These are phyloP conservation scores for Oikopleura albicans DNA, from an alignment of 23 tunicate genomes.

Conservation along the genomic window DNA sequence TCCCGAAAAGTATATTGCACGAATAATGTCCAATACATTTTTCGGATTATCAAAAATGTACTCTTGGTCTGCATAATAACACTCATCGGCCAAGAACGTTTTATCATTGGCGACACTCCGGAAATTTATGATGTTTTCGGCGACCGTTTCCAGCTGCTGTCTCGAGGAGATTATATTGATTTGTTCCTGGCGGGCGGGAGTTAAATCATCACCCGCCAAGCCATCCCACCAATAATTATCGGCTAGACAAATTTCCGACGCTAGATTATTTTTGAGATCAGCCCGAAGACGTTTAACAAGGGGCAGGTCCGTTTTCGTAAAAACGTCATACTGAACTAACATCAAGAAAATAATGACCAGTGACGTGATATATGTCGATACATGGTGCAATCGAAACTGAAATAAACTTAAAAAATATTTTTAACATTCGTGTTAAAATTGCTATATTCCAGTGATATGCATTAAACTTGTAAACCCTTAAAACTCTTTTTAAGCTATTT, in stretches of 20 bases:
- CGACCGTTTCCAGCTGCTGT: not conserved
- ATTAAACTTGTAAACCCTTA: too few relatives aligned
- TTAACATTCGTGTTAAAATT: too few relatives aligned
- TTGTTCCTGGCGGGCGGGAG: not conserved
- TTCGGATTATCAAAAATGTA: not conserved
- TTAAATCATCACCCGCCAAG: not conserved
- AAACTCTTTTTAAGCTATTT: too few relatives aligned
- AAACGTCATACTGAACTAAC: too few relatives aligned
- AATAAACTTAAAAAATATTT: too few relatives aligned
- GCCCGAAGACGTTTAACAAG: too few relatives aligned
- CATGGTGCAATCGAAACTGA: too few relatives aligned
- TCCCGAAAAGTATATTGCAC: not conserved
- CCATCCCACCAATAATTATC: not conserved
- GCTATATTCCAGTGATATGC: too few relatives aligned
- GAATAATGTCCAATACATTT: not conserved
- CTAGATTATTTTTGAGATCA: not conserved
- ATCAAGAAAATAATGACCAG: too few relatives aligned
- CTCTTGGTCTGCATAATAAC: not conserved
- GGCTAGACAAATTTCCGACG: not conserved
- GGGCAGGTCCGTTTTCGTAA: too few relatives aligned
- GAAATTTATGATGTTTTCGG: not conserved
- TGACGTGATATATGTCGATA: too few relatives aligned
- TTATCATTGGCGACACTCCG: not conserved
- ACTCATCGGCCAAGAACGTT: not conserved
- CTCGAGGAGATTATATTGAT: not conserved